phyloP scores from a whole-genome alignment of 2,113 vertebrate species.

The Ellobius talpinus region DNA sequence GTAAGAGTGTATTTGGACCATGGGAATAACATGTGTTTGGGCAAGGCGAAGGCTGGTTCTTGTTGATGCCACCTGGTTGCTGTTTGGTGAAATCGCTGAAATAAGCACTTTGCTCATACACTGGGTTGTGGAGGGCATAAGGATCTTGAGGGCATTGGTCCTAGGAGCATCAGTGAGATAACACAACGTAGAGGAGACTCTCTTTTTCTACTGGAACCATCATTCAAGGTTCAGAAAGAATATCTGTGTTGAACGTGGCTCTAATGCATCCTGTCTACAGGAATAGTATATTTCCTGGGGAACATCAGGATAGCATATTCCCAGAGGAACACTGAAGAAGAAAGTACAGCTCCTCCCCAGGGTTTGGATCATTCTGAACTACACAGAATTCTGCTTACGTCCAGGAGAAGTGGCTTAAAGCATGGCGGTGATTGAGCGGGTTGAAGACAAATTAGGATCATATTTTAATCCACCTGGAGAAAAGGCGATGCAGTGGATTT shows the following conservation, averaged over 20 bases:
- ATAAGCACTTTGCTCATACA: not conserved
- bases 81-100: not conserved
- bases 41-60: too few relatives aligned
- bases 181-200: too few relatives aligned
- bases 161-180: not conserved
- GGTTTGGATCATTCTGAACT: not conserved
- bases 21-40: not conserved
- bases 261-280: too few relatives aligned
- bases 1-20: fast-evolving
- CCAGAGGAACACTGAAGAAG: fast-evolving
- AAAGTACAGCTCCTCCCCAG: not conserved
- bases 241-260: not conserved
- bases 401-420: not conserved
- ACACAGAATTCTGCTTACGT: not conserved
- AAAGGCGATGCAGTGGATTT: not conserved
- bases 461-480: not conserved
- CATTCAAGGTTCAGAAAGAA: not conserved
- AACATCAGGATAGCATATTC: fast-evolving
- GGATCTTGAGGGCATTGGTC: too few relatives aligned
- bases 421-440: not conserved
- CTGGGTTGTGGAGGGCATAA: too few relatives aligned
- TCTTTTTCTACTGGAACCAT: not conserved
- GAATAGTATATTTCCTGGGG: too few relatives aligned
- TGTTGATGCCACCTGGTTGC: too few relatives aligned
- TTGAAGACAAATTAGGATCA: not conserved